Conservation (phyloP, 2,797 vertebrate genomes). For the Acanthurus leucopareius region DNA sequence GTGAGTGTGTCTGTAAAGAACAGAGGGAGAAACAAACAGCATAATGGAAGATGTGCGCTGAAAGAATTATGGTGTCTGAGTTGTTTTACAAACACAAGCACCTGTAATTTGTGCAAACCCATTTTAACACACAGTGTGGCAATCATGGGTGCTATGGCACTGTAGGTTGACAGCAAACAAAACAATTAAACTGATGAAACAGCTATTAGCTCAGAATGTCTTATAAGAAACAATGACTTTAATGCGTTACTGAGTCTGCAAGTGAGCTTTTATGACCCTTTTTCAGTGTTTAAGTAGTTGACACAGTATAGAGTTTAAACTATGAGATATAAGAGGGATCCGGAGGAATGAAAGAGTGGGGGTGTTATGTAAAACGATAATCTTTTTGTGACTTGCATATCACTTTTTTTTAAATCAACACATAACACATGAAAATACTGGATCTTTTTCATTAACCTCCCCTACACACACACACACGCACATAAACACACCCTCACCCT, state of each 20-base stretch:
- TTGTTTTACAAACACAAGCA: conserved; percentile 36
- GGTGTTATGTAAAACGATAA: conserved; percentile 13
- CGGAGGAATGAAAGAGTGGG: background rate
- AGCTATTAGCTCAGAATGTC: conserved; percentile 26
- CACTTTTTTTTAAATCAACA: conserved; percentile 27
- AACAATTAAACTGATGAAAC: conserved; percentile 33
- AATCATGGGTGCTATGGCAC: conserved; percentile 20
- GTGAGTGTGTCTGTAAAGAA: conserved; percentile 23
- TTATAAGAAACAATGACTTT: conserved; percentile 28
- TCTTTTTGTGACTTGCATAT: conserved; percentile 19
- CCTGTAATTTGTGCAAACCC: conserved; percentile 32
- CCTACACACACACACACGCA: conserved; percentile 12
- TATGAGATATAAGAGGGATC: conserved; percentile 5
- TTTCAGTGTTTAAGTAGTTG: conserved; percentile 8
- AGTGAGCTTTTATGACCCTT: conserved; percentile 14
- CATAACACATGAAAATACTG: conserved; percentile 36
- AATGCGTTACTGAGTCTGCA: conserved; percentile 26
- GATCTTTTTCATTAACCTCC: conserved; percentile 21
- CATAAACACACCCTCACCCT: conserved; percentile 25
- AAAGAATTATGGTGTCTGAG: background rate
- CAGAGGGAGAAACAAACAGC: conserved; percentile 13
- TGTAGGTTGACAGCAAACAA: conserved; percentile 30
- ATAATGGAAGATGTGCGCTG: conserved; percentile 24
- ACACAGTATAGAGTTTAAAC: background rate
- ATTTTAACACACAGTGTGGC: conserved; percentile 7